phyloP scores from a whole-genome alignment of 1,140 invertebrate species.

The Rhynchophorus ferrugineus region DNA sequence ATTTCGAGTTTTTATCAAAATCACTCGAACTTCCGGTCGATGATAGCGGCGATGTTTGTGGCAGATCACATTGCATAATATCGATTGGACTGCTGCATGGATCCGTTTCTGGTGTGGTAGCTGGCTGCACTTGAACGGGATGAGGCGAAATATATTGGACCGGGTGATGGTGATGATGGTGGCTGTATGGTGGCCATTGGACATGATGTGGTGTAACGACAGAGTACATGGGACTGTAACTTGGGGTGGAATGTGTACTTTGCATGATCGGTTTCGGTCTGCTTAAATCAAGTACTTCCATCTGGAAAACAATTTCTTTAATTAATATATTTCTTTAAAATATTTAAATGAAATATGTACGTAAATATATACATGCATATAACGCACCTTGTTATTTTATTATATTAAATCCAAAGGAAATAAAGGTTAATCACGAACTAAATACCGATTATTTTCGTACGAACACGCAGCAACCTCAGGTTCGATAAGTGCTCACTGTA shows the following conservation, averaged over 20 bases:
- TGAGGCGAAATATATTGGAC: background rate
- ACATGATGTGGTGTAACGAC: background rate
- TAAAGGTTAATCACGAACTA: too few relatives aligned
- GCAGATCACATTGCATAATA: background rate
- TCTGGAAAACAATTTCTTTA: background rate
- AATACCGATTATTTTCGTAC: too few relatives aligned
- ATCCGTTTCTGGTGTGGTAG: background rate
- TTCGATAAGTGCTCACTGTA: too few relatives aligned
- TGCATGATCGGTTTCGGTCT: background rate
- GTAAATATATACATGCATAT: background rate
- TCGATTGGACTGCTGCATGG: background rate
- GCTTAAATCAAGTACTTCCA: constrained; percentile 5
- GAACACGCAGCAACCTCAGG: too few relatives aligned
- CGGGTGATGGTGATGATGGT: background rate
- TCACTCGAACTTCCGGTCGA: background rate
- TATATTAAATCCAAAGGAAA: too few relatives aligned
- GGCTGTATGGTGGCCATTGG: background rate
- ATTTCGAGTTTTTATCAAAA: background rate
- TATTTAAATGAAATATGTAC: background rate
- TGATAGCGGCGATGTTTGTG: background rate
- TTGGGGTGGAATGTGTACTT: background rate
- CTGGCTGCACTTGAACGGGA: background rate
- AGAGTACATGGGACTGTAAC: background rate
- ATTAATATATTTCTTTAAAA: constrained; percentile 1
- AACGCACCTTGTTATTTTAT: background rate